These are phyloP conservation scores for Ginglymostoma cirratum DNA, from an alignment of 2,113 vertebrate genomes.

Conservation along the genomic window DNA sequence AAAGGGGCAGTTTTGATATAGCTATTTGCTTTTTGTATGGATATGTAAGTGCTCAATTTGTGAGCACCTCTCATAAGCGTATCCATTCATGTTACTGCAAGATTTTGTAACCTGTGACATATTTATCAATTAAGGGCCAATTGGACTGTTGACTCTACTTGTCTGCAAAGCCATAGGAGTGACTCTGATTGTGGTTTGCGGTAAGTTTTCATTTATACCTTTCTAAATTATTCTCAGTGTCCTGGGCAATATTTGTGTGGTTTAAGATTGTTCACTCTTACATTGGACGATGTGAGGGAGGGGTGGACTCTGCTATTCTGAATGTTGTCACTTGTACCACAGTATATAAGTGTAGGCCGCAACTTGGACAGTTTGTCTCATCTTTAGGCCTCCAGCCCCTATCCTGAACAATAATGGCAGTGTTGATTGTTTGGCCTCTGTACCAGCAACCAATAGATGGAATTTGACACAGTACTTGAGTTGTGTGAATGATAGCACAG, in stretches of 20 bases:
- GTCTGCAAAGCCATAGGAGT: slow-evolving; percentile 91
- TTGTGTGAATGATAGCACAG: not conserved
- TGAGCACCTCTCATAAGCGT: not conserved
- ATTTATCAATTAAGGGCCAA: slow-evolving; percentile 59
- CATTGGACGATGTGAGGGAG: not conserved
- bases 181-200: slow-evolving; percentile 68
- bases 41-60: not conserved
- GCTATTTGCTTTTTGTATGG: not conserved
- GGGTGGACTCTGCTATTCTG: not conserved
- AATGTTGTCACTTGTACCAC: no score
- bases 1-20: not conserved
- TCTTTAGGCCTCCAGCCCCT: no score
- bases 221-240: not conserved
- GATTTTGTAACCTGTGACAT: not conserved
- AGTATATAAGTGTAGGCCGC: not conserved
- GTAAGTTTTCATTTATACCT: slow-evolving; percentile 54
- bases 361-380: not conserved
- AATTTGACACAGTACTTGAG: not conserved
- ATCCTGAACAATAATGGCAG: not conserved
- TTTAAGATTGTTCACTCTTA: not conserved
- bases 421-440: not conserved
- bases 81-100: not conserved
- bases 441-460: not conserved
- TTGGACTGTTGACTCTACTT: slow-evolving; percentile 79
- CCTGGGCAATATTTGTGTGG: not conserved